phyloP scores from a whole-genome alignment of 37 sponge, comb jelly and placozoan species.

The Spongilla lacustris region DNA sequence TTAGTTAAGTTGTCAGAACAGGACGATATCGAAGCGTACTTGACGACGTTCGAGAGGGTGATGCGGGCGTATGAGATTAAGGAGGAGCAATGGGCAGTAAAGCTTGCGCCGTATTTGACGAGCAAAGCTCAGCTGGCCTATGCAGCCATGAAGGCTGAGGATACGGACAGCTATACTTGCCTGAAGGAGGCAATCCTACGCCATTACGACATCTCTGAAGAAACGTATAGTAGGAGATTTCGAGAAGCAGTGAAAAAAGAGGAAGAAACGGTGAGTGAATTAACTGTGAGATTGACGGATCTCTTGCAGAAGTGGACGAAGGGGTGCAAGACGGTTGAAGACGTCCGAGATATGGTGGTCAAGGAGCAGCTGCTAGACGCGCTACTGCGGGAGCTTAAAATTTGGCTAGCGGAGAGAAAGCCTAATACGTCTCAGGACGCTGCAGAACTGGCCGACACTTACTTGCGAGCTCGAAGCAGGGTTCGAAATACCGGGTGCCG shows the following conservation, averaged over 20 bases:
- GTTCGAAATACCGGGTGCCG: too few species aligned
- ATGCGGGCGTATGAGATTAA: conserved; percentile 2
- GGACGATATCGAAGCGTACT: too few species aligned
- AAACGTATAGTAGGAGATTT: conserved; percentile 10
- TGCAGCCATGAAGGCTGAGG: conserved; percentile 16
- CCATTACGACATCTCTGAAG: conserved; percentile 9
- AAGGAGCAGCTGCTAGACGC: background rate
- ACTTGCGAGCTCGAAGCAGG: too few species aligned
- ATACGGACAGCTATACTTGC: background rate
- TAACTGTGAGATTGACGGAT: background rate
- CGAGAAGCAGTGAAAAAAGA: background rate
- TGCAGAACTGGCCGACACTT: conserved; percentile 8
- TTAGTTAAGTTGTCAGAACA: too few species aligned
- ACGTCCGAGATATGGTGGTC: background rate
- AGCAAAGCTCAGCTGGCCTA: too few species aligned
- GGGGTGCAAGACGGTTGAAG: background rate
- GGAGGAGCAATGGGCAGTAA: too few species aligned
- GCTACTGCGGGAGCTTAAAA: background rate
- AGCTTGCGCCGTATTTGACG: too few species aligned
- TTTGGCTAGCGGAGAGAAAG: conserved; percentile 13
- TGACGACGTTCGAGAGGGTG: too few species aligned
- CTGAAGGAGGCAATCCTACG: conserved; percentile 12
- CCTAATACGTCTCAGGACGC: background rate
- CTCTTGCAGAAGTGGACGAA: too few species aligned
- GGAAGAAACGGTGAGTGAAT: conserved; percentile 7